Base-by-base conservation (phyloP, 2,888 invertebrate species). In the Julus scanicus region DNA sequence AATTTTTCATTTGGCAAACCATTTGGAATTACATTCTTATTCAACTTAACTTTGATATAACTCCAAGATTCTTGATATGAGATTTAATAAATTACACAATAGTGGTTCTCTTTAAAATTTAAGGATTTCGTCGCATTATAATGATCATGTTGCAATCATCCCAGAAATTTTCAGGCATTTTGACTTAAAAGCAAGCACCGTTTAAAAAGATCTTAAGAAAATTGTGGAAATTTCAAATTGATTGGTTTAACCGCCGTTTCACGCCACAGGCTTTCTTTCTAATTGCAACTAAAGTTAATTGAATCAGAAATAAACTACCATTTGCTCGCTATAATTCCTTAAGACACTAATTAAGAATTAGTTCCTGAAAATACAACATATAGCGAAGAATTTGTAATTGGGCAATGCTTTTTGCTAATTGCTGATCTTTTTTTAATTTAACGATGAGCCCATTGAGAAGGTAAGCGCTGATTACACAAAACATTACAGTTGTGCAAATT, bases 271-370 rank as follows among this genome's bases (percentile, higher is more conserved):
- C 80, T 80, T 80, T 37, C 37, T 20, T 37, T 37, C 80, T 80
- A 80, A 80, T 80, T 80, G 37, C 80, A 20, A 37, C 80, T 80
- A 37, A 80, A 80, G 80, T 37, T 80, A 80, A 80, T 80, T 80
- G 80, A 80, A 80, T 37, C 80, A 29, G 80, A 80, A 80, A 80
- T 80, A 80, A 80, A 80, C 80, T 80, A 80, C 80, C 80, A 13
- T 80, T 80, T 80, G 80, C 80, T 80, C 80, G 37, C 29, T 37
- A 80, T 80, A 80, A 29, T 80, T 80, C 80, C 80, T 80, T 80
- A 80, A 80, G 80, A 80, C 29, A 20, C 80, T 80, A 80, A 80
- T 80, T 80, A 80, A 80, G 80, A 80, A 80, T 80, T 37, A 37
- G 80, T 29, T 29, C 37, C 80, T 80, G 80, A 1, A 20, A 80